A percentile compares a stretch with the other conserved stretches of the same genome.
Evolutionary conservation across 2,888 invertebrate genomes (phyloP).

Genomic region (Epirrhoe alternata): DNA sequence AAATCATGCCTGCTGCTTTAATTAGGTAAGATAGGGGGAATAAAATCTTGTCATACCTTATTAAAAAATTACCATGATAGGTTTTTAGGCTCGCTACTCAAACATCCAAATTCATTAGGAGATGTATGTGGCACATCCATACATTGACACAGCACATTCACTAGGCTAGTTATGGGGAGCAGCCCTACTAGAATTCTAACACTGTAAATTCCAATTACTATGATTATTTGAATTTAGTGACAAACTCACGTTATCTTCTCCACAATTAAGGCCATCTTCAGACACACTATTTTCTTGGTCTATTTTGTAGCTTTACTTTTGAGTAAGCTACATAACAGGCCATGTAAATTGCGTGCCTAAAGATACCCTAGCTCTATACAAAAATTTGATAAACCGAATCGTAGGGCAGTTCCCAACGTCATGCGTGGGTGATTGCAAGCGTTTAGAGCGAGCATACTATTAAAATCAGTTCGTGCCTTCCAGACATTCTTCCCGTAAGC

Average conservation of each 20-base stretch:
- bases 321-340: neutral
- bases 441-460: constrained; percentile 22
- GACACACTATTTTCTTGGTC: neutral
- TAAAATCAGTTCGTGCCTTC: constrained; percentile 51
- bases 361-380: neutral
- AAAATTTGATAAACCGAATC: neutral
- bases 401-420: constrained; percentile 4
- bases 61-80: too few species aligned
- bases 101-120: neutral
- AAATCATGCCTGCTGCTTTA: too few species aligned
- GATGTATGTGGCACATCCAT: neutral
- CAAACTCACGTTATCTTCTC: too few species aligned
- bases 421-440: constrained; percentile 8
- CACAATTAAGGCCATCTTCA: too few species aligned
- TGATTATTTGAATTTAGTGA: neutral
- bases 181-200: constrained; percentile 1
- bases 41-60: too few species aligned
- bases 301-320: neutral
- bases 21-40: neutral
- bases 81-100: neutral
- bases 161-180: neutral
- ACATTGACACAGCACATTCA: neutral
- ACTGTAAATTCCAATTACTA: neutral
- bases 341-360: neutral
- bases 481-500: constrained; percentile 73